These are phyloP conservation scores for Bombus haemorrhoidalis DNA, from an alignment of 1,140 invertebrate species.

Conservation along the genomic window DNA sequence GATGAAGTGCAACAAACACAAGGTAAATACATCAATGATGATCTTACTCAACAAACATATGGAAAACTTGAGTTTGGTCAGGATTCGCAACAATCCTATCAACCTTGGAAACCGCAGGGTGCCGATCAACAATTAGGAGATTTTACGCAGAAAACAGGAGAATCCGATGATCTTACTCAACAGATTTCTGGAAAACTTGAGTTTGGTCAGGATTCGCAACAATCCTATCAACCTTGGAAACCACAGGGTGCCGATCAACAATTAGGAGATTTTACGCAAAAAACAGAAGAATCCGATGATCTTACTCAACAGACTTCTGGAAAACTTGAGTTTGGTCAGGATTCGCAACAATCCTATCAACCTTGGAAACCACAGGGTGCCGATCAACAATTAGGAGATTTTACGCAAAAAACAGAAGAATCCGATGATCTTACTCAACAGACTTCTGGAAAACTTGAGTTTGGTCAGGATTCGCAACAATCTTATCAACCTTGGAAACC, in stretches of 20 bases:
- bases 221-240: too few relatives aligned
- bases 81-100: constrained; percentile 34
- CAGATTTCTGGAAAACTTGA: too few relatives aligned
- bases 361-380: too few relatives aligned
- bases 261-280: too few relatives aligned
- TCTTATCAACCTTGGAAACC: background rate
- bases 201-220: too few relatives aligned
- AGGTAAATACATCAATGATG: constrained; percentile 26
- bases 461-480: constrained; percentile 63
- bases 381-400: constrained; percentile 11
- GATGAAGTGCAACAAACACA: constrained; percentile 39
- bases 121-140: too few relatives aligned
- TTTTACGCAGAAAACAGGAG: too few relatives aligned
- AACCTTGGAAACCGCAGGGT: background rate
- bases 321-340: constrained; percentile 74
- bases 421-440: constrained; percentile 52
- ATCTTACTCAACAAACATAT: constrained; percentile 49
- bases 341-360: constrained; percentile 15
- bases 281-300: too few relatives aligned
- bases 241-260: too few relatives aligned
- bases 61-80: constrained; percentile 36
- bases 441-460: constrained; percentile 65
- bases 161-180: too few relatives aligned
- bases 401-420: constrained; percentile 41
- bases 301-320: too few relatives aligned